Evolutionary conservation across 2,797 vertebrate genomes (phyloP).

Genomic region (Decapterus maruadsi): DNA sequence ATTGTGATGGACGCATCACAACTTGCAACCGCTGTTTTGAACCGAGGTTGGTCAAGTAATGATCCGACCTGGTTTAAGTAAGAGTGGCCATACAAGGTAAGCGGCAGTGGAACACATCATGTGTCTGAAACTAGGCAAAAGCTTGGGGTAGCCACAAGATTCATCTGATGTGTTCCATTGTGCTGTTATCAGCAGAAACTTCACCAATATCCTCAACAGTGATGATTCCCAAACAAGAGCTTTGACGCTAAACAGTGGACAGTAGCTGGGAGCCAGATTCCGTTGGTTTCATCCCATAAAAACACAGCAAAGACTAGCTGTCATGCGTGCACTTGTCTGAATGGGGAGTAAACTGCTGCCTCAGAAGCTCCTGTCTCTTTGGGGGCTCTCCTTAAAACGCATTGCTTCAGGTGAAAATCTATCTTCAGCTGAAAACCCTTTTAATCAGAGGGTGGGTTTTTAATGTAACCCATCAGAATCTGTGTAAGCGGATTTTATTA

Average conservation of each 20-base stretch:
- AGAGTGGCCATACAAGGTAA: constrained; percentile 63
- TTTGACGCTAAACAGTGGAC: constrained; percentile 70
- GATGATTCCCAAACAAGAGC: constrained; percentile 55
- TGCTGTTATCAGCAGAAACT: constrained; percentile 44
- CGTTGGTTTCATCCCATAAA: constrained; percentile 61
- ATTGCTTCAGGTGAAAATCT: constrained; percentile 79
- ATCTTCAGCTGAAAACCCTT: constrained; percentile 69
- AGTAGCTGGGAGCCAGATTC: constrained; percentile 74
- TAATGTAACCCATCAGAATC: constrained; percentile 74
- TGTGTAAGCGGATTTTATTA: constrained; percentile 84
- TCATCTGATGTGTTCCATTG: constrained; percentile 17
- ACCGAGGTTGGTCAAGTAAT: constrained; percentile 16
- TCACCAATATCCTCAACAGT: constrained; percentile 17
- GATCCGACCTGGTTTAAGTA: constrained; percentile 34
- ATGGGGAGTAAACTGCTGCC: constrained; percentile 78
- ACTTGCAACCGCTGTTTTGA: constrained; percentile 37
- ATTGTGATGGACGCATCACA: constrained; percentile 2
- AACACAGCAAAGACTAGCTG: constrained; percentile 59
- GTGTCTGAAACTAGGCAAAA: constrained; percentile 26
- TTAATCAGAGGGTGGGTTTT: constrained; percentile 80
- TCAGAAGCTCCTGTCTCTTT: constrained; percentile 82
- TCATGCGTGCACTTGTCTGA: constrained; percentile 66
- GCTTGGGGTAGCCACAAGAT: constrained; percentile 34
- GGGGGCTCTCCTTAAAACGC: constrained; percentile 61
- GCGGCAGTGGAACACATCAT: constrained; percentile 23